Evolutionary conservation across 2,888 invertebrate species (phyloP).

Genomic region (Mimumesa dahlbomi): DNA sequence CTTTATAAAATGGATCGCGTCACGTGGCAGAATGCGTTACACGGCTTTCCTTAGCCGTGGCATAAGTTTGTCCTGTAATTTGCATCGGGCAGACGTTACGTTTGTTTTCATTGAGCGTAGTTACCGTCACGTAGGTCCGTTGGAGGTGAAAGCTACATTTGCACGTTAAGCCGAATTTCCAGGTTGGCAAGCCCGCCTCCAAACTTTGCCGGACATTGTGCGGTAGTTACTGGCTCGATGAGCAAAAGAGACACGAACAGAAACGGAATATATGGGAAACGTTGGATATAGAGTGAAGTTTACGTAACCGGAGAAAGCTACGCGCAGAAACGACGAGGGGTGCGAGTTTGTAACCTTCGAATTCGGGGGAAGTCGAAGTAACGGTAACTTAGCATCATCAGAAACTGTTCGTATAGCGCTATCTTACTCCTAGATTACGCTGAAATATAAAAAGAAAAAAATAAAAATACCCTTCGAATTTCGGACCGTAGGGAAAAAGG

Average conservation of each 20-base stretch:
- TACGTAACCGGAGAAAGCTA: conserved; percentile 4
- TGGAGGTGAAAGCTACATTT: conserved; percentile 50
- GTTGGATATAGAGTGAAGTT: conserved; percentile 2
- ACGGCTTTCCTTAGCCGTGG: too few relatives aligned
- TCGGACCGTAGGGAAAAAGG: neutral
- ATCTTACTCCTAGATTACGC: too few relatives aligned
- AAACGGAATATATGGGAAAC: neutral
- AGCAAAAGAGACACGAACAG: neutral
- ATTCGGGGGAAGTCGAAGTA: too few relatives aligned
- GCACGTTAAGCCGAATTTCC: conserved; percentile 56
- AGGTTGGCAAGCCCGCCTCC: conserved; percentile 31
- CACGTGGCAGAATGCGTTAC: too few relatives aligned
- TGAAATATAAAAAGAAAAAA: neutral
- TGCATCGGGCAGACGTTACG: conserved; percentile 42
- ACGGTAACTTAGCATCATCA: too few relatives aligned
- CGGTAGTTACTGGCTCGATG: neutral
- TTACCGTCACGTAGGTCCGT: conserved; percentile 46
- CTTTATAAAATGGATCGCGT: too few relatives aligned
- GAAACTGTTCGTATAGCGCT: too few relatives aligned
- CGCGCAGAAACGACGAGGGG: neutral
- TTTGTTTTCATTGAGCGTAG: conserved; percentile 58
- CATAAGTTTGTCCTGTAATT: too few relatives aligned
- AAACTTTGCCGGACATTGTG: conserved; percentile 52
- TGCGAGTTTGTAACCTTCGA: too few relatives aligned
- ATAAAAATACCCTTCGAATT: neutral